phyloP scores from a whole-genome alignment of 2,888 invertebrate species.

The Dolomedes plantarius region DNA sequence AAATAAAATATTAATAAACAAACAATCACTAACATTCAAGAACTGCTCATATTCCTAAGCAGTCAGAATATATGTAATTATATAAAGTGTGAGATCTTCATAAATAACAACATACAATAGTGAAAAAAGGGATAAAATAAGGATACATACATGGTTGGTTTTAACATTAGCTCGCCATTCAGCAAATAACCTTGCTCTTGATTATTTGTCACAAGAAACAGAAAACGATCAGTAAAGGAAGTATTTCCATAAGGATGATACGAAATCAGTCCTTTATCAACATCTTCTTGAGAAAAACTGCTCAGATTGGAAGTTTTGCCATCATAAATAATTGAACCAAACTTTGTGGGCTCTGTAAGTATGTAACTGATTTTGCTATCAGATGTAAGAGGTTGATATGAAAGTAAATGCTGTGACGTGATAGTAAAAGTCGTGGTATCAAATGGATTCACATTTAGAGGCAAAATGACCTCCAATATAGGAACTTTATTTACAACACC shows the following conservation, averaged over 20 bases:
- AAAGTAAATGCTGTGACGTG: slow-evolving; percentile 74
- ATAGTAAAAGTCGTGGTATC: slow-evolving; percentile 68
- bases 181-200: slow-evolving; percentile 75
- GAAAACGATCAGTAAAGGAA: slow-evolving; percentile 75
- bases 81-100: too few species aligned
- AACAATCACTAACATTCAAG: too few species aligned
- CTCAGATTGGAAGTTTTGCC: slow-evolving; percentile 74
- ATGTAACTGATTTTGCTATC: slow-evolving; percentile 75
- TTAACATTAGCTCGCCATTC: slow-evolving; percentile 75
- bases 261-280: slow-evolving; percentile 75
- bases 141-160: slow-evolving; percentile 76
- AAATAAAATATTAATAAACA: too few species aligned
- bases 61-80: too few species aligned
- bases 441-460: slow-evolving; percentile 7
- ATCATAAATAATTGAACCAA: slow-evolving; percentile 75
- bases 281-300: slow-evolving; percentile 76
- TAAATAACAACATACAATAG: too few species aligned
- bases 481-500: slow-evolving; percentile 75
- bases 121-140: too few species aligned
- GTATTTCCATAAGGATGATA: slow-evolving; percentile 75
- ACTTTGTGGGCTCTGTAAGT: slow-evolving; percentile 76
- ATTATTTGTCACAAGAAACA: slow-evolving; percentile 75
- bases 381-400: slow-evolving; percentile 76
- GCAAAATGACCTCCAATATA: slow-evolving; percentile 73
- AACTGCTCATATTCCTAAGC: too few species aligned